Percentiles rank a stretch among this genome's conserved stretches.
Conservation (phyloP, 2,797 vertebrate species). For the Artibeus jamaicensis region DNA sequence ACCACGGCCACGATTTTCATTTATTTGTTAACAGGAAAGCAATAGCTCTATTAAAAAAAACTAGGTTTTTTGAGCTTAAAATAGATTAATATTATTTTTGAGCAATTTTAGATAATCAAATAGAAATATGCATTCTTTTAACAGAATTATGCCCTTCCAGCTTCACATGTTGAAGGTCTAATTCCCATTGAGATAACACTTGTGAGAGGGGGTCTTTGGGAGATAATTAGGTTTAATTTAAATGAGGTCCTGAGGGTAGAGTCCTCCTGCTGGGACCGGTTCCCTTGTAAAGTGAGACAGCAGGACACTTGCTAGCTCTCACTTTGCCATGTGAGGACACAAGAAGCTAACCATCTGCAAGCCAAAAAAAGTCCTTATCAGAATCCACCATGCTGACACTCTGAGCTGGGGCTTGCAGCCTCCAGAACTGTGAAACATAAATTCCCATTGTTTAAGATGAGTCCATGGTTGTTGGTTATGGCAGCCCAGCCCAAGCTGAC, state of each 20-base stretch:
- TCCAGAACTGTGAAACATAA: neutral
- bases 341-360: neutral
- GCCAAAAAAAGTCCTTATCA: neutral
- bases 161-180: neutral
- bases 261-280: neutral
- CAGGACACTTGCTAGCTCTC: neutral
- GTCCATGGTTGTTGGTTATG: neutral
- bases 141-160: neutral
- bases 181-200: neutral
- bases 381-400: neutral
- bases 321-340: neutral
- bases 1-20: neutral
- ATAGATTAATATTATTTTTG: neutral
- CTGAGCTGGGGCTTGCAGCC: neutral
- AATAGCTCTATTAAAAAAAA: neutral
- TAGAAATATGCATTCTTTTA: neutral
- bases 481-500: neutral
- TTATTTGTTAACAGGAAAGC: slow-evolving; percentile 10
- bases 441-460: neutral
- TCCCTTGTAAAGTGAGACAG: neutral
- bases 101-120: neutral
- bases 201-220: neutral
- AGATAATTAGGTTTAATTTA: neutral
- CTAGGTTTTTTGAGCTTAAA: neutral
- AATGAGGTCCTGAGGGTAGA: neutral